Evolutionary conservation across 2,888 invertebrate species (phyloP), one percentile per base, ranked within the genome.

Genomic region (Hemistola chrysoprasaria): DNA sequence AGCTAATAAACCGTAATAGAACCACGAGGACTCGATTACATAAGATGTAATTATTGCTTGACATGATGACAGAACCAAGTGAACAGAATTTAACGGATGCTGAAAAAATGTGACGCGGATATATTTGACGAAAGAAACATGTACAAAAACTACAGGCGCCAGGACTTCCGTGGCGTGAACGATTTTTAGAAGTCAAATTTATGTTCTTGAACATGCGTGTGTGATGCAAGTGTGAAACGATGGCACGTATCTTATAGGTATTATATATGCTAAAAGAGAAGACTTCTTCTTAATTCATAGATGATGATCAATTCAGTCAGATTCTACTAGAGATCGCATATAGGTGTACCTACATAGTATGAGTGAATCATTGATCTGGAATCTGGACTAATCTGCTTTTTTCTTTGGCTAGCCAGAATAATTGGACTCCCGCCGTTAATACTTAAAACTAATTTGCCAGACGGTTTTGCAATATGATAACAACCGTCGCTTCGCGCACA

Each of bases 31-130:
- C 6, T 16, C 16, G 16, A 21, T 53, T 51, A 25, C 45, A 37
- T 47, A 49, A 49, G 34, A 25, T 26, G 30, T 38, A 47, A 55
- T 46, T 41, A 38, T 25, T 43, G 36, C 36, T 47, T 37, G 43
- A 49, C 44, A 48, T 37, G 4, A 40, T 36, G 51, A 48, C 44
- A 50, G 43, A 32, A 33, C 28, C 33, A 20, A 35, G 45, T 33
- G 42, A 52, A 16, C 3, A 16, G 4, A 16, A 3, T 16, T 16
- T 16, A 16, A 49, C 53, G 53, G 56, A 53, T 56, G 50, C 28
- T 42, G 37, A 39, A 42, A 24, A 36, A 52, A 47, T 45, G 39
- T 40, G 46, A 50, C 38, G 41, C 47, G 49, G 42, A 38, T 40
- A 20, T 22, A 40, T 27, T 40, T 20, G 39, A 38, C 26, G 22